These are phyloP conservation scores for Barbus barbus DNA, from an alignment of 2,113 vertebrate genomes.

Conservation along the genomic window DNA sequence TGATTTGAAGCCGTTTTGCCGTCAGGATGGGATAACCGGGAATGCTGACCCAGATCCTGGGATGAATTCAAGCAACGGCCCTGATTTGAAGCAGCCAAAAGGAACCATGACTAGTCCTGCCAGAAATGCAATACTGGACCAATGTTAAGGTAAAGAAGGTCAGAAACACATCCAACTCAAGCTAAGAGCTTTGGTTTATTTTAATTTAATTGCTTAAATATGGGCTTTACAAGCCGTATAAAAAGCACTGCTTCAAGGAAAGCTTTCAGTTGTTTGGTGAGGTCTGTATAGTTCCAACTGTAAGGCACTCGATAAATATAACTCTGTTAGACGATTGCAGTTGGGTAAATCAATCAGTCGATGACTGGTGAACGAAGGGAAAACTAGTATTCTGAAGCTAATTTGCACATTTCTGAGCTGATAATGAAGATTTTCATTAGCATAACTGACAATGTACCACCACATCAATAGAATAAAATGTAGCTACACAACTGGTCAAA, in stretches of 20 bases:
- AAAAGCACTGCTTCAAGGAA: conserved; percentile 42
- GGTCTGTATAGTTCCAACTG: conserved; percentile 11
- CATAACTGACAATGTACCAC: not conserved
- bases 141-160: conserved; percentile 3
- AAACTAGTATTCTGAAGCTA: not conserved
- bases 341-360: not conserved
- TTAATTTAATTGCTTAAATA: conserved; percentile 36
- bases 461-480: not conserved
- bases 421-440: not conserved
- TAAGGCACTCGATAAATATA: conserved; percentile 24
- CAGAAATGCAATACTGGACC: conserved; percentile 30
- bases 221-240: conserved; percentile 11
- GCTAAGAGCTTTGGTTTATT: conserved; percentile 46
- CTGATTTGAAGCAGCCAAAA: too few relatives aligned
- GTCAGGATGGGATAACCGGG: not conserved
- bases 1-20: not conserved
- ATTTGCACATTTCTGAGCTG: not conserved
- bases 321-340: not conserved
- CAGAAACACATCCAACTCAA: not conserved
- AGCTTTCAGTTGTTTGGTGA: conserved; percentile 21
- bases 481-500: not conserved
- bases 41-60: not conserved
- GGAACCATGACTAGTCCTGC: not conserved
- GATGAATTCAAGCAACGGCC: too few relatives aligned
- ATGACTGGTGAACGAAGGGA: not conserved